Conservation (phyloP, 2,888 invertebrate genomes). For the Hetaerina titia region DNA sequence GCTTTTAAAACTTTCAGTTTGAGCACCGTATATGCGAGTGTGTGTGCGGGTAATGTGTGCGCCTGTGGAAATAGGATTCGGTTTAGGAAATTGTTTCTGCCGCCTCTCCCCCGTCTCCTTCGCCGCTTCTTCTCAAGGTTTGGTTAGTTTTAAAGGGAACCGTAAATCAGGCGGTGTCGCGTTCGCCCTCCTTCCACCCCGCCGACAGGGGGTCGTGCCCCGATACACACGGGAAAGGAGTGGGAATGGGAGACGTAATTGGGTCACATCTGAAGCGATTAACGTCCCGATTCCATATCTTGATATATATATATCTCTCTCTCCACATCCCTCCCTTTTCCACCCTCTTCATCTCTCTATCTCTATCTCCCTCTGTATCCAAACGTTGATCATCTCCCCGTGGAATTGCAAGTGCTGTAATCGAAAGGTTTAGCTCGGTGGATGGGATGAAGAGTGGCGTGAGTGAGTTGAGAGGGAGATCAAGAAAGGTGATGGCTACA, state of each 20-base stretch:
- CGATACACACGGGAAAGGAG: not conserved
- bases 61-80: slow-evolving; percentile 28
- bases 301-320: not conserved
- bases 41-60: not conserved
- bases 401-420: not conserved
- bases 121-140: not conserved
- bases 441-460: not conserved
- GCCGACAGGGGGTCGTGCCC: not conserved
- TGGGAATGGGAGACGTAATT: slow-evolving; percentile 13
- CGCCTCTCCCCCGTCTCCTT: not conserved
- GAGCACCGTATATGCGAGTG: not conserved
- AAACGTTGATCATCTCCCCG: not conserved
- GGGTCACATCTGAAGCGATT: slow-evolving; percentile 42
- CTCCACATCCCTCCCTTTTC: not conserved
- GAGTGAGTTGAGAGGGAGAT: not conserved
- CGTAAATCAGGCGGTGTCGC: slow-evolving; percentile 5
- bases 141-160: slow-evolving; percentile 11
- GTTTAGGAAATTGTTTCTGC: slow-evolving; percentile 9
- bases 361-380: not conserved
- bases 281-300: slow-evolving; percentile 36
- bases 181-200: not conserved
- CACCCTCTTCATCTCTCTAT: not conserved
- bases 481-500: not conserved
- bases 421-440: not conserved
- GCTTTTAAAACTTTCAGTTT: slow-evolving; percentile 31